These are phyloP conservation scores for Hofmannophila pseudospretella DNA, from an alignment of 2,888 invertebrate species.

Conservation along the genomic window DNA sequence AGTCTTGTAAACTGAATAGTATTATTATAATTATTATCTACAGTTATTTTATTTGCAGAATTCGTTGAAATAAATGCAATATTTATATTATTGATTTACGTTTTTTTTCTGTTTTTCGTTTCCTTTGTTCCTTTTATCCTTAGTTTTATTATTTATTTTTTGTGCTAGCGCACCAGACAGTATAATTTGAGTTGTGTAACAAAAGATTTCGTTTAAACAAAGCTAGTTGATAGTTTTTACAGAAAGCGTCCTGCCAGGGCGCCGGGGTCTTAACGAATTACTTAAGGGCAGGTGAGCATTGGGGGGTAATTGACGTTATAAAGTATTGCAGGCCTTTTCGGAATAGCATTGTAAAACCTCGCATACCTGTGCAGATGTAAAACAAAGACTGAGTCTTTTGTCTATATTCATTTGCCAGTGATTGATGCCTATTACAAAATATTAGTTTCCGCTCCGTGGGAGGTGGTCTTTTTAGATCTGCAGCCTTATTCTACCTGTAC, in stretches of 20 bases:
- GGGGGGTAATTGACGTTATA: constrained; percentile 28
- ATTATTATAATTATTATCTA: constrained; percentile 76
- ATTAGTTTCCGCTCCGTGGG: constrained; percentile 44
- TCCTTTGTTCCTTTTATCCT: constrained; percentile 49
- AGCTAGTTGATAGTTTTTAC: constrained; percentile 24
- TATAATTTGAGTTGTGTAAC: constrained; percentile 22
- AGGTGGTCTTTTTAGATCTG: constrained; percentile 29
- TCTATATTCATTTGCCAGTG: constrained; percentile 30
- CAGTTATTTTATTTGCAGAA: constrained; percentile 77
- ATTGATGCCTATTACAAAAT: constrained; percentile 19
- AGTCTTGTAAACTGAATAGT: constrained; percentile 74
- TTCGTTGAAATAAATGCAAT: constrained; percentile 79
- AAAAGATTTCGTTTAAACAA: constrained; percentile 30
- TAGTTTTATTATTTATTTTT: constrained; percentile 48
- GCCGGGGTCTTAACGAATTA: constrained; percentile 35
- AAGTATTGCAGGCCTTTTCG: constrained; percentile 24
- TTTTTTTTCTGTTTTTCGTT: constrained; percentile 58
- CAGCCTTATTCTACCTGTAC: not conserved
- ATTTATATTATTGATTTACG: constrained; percentile 78
- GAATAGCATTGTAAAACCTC: constrained; percentile 32
- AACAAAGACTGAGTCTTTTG: constrained; percentile 47
- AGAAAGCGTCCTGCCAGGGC: constrained; percentile 38
- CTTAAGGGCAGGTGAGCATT: constrained; percentile 48
- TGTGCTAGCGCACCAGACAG: constrained; percentile 19
- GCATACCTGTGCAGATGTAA: constrained; percentile 48